These are phyloP conservation scores for Tenualosa thibaudeaui DNA, from an alignment of 2,797 vertebrate species.

Conservation along the genomic window DNA sequence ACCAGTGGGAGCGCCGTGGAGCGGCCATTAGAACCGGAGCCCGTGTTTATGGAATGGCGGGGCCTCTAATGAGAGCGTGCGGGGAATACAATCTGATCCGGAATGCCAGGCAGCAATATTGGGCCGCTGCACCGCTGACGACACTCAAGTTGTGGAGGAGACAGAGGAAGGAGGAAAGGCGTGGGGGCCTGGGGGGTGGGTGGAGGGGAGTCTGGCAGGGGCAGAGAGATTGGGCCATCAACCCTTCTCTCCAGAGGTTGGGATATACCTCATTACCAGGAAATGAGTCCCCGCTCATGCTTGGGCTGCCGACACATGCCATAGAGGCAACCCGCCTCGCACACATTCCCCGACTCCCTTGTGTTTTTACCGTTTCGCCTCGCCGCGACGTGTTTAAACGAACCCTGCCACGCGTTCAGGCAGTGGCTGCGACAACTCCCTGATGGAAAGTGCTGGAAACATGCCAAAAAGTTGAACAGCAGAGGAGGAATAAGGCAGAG, in stretches of 20 bases:
- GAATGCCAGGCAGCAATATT: conserved; percentile 53
- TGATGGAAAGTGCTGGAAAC: not conserved
- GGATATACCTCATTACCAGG: conserved; percentile 65
- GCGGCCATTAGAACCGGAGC: conserved; percentile 49
- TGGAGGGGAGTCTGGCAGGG: not conserved
- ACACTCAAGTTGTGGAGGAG: conserved; percentile 34
- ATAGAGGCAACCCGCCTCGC: not conserved
- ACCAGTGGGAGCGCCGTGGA: conserved; percentile 28
- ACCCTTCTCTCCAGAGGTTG: conserved; percentile 56
- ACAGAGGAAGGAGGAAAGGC: not conserved
- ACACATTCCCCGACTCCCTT: not conserved
- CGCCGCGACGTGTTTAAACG: not conserved
- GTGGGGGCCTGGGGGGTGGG: not conserved
- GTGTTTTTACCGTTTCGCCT: not conserved
- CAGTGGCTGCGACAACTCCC: not conserved
- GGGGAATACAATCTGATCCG: conserved; percentile 38
- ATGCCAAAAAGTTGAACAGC: not conserved
- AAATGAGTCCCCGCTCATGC: conserved; percentile 49
- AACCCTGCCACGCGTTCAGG: not conserved
- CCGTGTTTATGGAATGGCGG: conserved; percentile 54
- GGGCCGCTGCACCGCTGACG: conserved; percentile 50
- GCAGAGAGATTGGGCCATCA: conserved; percentile 47
- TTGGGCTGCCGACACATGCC: not conserved
- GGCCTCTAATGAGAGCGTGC: conserved; percentile 58
- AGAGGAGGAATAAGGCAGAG: not conserved